These are phyloP conservation scores for Cydia fagiglandana DNA, from an alignment of 1,140 invertebrate genomes.

Conservation along the genomic window DNA sequence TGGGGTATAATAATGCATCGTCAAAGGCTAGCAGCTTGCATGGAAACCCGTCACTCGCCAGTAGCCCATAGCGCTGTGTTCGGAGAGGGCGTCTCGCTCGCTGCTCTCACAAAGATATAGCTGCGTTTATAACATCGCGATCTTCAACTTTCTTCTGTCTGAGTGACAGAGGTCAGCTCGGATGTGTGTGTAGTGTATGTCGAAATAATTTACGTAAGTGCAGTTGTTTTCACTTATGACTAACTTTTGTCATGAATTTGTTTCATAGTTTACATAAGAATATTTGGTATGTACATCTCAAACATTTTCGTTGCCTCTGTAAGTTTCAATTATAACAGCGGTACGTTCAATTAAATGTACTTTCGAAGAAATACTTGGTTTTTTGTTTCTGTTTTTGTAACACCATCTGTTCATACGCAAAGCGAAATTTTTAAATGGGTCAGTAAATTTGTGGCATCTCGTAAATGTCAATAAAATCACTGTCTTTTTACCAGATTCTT, in stretches of 20 bases:
- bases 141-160: constrained; percentile 4
- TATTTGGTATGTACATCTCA: neutral
- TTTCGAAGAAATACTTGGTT: too few species aligned
- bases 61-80: neutral
- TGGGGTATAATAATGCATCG: neutral
- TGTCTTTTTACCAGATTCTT: too few species aligned
- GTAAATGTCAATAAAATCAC: too few species aligned
- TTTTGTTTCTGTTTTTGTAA: too few species aligned
- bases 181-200: constrained; percentile 9
- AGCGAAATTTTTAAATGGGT: too few species aligned
- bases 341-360: too few species aligned
- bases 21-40: neutral
- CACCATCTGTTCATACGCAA: too few species aligned
- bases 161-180: constrained; percentile 2
- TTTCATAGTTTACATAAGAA: neutral
- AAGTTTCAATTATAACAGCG: too few species aligned
- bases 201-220: constrained; percentile 12
- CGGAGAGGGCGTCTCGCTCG: neutral
- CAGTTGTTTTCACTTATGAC: neutral
- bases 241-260: neutral
- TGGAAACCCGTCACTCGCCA: neutral
- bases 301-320: too few species aligned
- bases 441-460: too few species aligned
- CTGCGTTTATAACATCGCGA: constrained; percentile 5
- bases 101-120: neutral